Evolutionary conservation across 2,888 invertebrate species (phyloP), one percentile per base, ranked within the genome.

Genomic region (Ctenicera cuprea): DNA sequence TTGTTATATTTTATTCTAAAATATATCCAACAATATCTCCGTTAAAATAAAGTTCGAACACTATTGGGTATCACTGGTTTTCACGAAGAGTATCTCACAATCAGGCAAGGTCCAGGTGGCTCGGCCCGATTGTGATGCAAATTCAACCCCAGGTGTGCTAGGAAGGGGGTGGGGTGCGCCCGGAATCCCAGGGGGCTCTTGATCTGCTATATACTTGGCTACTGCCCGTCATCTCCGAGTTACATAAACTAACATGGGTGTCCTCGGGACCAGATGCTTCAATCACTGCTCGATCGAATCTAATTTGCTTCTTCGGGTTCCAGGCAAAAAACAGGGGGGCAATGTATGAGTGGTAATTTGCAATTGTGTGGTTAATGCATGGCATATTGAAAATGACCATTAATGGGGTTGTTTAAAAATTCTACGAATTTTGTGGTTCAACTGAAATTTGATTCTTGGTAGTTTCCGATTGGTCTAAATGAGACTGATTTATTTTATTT

Each of bases 51-150:
- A 1, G 5, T 33, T 33, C 1, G 9, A 9, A 5, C 1, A 9
- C 9, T 59, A 20, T 59, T 59, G 59, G 50, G 68, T 18, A 52
- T 52, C 76, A 38, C 77, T 76, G 77, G 45, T 68, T 62, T 71
- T 45, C 65, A 48, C 67, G 65, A 66, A 71, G 77, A 76, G 74
- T 77, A 78, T 76, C 76, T 79, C 74, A 76, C 76, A 76, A 70
- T 76, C 76, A 65, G 79, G 76, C 75, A 73, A 76, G 76, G 81
- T 81, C 81, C 82, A 81, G 82, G 81, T 81, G 81, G 79, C 75
- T 81, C 78, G 81, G 76, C 74, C 59, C 73, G 75, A 81, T 82
- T 82, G 80, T 82, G 74, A 82, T 82, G 82, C 80, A 82, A 81
- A 82, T 81, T 77, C 71, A 59, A 74, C 78, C 81, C 81, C 81